Evolutionary conservation across 1,140 invertebrate species (phyloP), one percentile per base, ranked within the genome.

Genomic region (Araneus ventricosus): DNA sequence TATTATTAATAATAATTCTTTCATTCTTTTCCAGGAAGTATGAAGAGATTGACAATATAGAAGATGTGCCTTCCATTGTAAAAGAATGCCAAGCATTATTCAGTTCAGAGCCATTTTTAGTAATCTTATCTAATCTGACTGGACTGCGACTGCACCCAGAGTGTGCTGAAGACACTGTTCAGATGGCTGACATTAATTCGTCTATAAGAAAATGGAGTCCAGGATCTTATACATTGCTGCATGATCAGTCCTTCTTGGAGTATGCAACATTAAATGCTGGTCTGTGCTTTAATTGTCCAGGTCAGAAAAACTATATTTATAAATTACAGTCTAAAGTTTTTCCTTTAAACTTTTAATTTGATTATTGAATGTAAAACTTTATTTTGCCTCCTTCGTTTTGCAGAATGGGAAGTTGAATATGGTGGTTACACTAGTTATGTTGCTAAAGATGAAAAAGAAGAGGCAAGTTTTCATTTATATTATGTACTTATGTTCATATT

Each of bases 351-450:
- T 2, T 17, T 52, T 14, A 1, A 14, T 52, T 52, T 52, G 10
- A 52, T 14, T 52, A 52, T 52, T 52, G 17, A 14, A 14, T 14
- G 45, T 52, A 52, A 52, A 52, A 52, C 45, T 14, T 0, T 45
- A 45, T 52, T 14, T 67, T 67, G 27, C 27, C 27, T n/a, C n/a
- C n/a, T 67, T 67, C 63, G 4, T 67, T 67, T n/a, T 85, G 61
- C 27, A 93, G 91, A 88, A 3, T 93, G 91, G 91, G 91, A 93
- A 20, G 10, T 61, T 79, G 95, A 96, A 1, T 94, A 95, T 94
- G 96, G 96, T 52, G 96, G 96, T 4, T 96, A 95, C 94, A 96
- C 95, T 37, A 95, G 95, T 17, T 96, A 96, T 94, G 95, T 96
- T 88, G 96, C 95, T 3, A 95, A 95, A 94, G 96, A 95, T 90